Evolutionary conservation across 1,140 invertebrate genomes (phyloP).

Genomic region (Orchesella cincta): DNA sequence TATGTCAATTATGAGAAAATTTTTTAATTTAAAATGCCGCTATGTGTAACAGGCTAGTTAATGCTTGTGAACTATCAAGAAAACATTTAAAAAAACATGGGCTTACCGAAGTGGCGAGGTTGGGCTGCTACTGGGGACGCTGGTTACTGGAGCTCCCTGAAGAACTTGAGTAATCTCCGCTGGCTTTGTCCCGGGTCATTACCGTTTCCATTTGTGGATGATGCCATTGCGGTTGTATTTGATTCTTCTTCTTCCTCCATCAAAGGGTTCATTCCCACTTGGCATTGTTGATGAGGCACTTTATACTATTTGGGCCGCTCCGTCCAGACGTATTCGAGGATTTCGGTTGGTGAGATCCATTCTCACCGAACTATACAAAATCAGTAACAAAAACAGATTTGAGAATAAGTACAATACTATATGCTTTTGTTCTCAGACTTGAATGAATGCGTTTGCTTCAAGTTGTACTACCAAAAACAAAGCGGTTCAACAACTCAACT

Average conservation of each 20-base stretch:
- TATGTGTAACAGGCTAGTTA: no score
- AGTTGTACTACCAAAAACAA: no score
- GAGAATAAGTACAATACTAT: not conserved
- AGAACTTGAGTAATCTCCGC: conserved; percentile 38
- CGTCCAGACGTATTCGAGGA: conserved; percentile 46
- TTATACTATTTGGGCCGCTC: conserved; percentile 48
- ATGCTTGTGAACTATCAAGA: no score
- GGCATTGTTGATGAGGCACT: conserved; percentile 51
- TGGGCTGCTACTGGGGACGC: conserved; percentile 38
- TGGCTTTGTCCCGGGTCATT: not conserved
- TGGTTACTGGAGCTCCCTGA: conserved; percentile 42
- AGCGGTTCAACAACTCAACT: no score
- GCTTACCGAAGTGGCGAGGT: conserved; percentile 32
- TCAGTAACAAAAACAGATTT: not conserved
- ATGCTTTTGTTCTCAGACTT: no score
- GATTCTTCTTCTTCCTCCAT: conserved; percentile 50
- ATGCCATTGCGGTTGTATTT: conserved; percentile 23
- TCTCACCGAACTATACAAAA: conserved; percentile 43
- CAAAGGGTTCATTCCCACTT: conserved; percentile 50
- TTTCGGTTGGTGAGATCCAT: conserved; percentile 49
- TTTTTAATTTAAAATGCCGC: no score
- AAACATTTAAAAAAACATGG: no score
- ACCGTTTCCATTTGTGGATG: conserved; percentile 3
- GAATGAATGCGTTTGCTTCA: no score
- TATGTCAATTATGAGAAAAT: no score